A percentile compares a stretch with the other conserved stretches of the same genome.
Conservation (phyloP, 2,888 invertebrate species). For the Ophion ellenae region DNA sequence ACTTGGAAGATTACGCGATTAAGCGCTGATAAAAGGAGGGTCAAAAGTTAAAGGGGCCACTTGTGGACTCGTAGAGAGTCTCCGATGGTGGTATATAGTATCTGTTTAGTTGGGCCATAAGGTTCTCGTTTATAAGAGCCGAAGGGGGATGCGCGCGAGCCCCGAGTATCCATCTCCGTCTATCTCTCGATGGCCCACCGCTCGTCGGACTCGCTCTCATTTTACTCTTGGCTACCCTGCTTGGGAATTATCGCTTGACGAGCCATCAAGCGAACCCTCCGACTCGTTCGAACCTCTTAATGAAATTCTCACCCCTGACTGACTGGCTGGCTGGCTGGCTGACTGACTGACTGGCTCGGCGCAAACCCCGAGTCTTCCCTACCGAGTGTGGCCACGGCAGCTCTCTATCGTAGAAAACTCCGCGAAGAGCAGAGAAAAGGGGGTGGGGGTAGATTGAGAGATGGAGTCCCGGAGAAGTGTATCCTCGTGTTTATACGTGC, state of each 20-base stretch:
- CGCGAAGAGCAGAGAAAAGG: slow-evolving; percentile 57
- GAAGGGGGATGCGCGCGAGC: slow-evolving; percentile 74
- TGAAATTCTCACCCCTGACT: slow-evolving; percentile 84
- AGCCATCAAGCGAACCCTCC: slow-evolving; percentile 83
- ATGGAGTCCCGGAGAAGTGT: slow-evolving; percentile 63
- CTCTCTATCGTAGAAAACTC: slow-evolving; percentile 60
- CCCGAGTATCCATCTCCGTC: slow-evolving; percentile 72
- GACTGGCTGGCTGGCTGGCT: slow-evolving; percentile 81
- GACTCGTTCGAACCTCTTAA: slow-evolving; percentile 84
- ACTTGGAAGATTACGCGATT: slow-evolving; percentile 80
- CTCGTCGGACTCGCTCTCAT: slow-evolving; percentile 68
- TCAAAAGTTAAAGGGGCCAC: slow-evolving; percentile 84
- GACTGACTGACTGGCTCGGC: slow-evolving; percentile 78
- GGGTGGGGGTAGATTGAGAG: slow-evolving; percentile 65
- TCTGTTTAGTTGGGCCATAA: slow-evolving; percentile 84
- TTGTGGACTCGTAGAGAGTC: slow-evolving; percentile 80
- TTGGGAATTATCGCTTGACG: slow-evolving; percentile 84
- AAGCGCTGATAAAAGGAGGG: slow-evolving; percentile 82
- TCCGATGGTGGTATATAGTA: slow-evolving; percentile 73
- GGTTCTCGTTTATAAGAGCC: slow-evolving; percentile 81
- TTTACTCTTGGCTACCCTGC: slow-evolving; percentile 71
- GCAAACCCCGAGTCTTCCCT: slow-evolving; percentile 71
- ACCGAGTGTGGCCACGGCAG: slow-evolving; percentile 74
- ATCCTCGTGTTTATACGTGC: slow-evolving; percentile 59
- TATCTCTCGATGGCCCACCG: slow-evolving; percentile 41